These are phyloP conservation scores for Nasua narica DNA, from an alignment of 2,797 vertebrate genomes.

Conservation along the genomic window DNA sequence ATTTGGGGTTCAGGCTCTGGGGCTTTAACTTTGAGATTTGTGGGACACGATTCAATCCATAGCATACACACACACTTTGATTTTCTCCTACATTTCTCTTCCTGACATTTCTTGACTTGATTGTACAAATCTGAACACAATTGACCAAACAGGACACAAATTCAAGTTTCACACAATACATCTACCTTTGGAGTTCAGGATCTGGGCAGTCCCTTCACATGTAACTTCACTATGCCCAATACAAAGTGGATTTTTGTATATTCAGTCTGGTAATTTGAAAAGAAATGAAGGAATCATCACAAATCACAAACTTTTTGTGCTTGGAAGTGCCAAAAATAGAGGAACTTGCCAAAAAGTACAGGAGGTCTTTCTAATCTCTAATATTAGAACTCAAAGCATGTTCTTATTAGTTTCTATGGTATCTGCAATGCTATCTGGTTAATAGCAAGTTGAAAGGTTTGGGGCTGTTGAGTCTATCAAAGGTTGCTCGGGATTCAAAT, in stretches of 20 bases:
- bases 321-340: background rate
- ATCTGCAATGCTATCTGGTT: background rate
- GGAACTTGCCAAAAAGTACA: background rate
- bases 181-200: background rate
- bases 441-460: background rate
- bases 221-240: background rate
- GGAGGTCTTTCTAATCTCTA: background rate
- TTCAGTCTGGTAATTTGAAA: background rate
- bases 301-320: background rate
- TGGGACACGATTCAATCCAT: background rate
- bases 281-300: background rate
- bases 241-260: background rate
- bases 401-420: background rate
- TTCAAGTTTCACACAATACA: background rate
- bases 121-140: background rate
- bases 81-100: background rate
- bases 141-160: background rate
- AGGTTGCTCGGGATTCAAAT: background rate
- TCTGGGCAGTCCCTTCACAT: background rate
- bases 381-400: background rate
- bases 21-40: background rate
- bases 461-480: background rate
- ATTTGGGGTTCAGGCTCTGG: background rate
- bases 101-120: background rate
- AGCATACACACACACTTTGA: background rate